Percentiles rank a stretch among this genome's conserved stretches.
Conservation (phyloP, 2,113 vertebrate genomes). For the Heterocephalus glaber region DNA sequence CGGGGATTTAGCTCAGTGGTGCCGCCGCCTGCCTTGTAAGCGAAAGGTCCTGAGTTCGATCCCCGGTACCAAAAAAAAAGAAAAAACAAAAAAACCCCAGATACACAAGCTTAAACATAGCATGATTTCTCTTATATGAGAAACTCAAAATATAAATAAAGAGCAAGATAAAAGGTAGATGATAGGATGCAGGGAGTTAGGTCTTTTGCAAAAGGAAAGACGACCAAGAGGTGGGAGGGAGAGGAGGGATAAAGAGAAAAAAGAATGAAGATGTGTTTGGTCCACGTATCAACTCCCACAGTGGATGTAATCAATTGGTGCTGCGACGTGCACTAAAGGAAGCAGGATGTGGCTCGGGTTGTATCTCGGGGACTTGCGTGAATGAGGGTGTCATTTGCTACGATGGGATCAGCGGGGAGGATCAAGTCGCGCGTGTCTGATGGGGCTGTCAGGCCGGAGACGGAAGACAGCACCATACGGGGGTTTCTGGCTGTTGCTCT, state of each 20-base stretch:
- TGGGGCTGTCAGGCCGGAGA: too few species aligned
- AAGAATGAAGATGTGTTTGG: background rate
- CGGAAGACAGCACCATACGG: too few species aligned
- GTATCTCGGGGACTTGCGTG: background rate
- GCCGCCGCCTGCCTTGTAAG: too few species aligned
- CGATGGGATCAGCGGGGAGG: background rate
- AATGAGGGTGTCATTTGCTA: background rate
- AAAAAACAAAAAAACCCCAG: too few species aligned
- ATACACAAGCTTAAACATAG: background rate
- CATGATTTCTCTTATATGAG: background rate
- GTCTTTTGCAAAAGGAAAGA: background rate
- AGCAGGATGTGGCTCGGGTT: background rate
- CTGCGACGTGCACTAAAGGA: background rate
- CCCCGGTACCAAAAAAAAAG: too few species aligned
- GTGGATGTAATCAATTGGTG: accelerated
- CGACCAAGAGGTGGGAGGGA: background rate
- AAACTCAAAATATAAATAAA: background rate
- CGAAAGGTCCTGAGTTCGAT: too few species aligned
- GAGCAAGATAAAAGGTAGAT: background rate
- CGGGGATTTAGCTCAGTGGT: too few species aligned
- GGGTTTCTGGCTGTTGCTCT: background rate
- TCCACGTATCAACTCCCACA: background rate
- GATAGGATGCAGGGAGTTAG: background rate
- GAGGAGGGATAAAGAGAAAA: background rate
- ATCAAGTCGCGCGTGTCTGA: background rate